Conservation (phyloP, 53 echinoderm and acorn worm species). For the Antedon mediterranea region DNA sequence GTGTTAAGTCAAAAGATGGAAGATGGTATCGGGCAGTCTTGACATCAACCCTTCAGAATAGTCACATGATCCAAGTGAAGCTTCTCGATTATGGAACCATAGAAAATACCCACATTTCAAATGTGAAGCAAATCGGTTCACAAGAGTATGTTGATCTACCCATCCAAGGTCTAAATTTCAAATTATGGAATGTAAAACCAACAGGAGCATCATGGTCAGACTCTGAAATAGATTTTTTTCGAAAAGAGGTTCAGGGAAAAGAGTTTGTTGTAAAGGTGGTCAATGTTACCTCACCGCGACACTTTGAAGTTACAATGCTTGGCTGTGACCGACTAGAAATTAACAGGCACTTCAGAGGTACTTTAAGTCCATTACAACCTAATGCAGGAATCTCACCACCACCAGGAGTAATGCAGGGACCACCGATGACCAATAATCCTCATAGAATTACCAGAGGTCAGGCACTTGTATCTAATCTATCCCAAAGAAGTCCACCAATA, state of each 20-base stretch:
- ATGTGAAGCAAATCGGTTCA: neutral
- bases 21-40: conserved; percentile 75
- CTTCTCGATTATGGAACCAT: conserved; percentile 1
- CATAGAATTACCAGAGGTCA: neutral
- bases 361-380: neutral
- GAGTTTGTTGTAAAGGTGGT: neutral
- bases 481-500: neutral
- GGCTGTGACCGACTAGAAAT: neutral
- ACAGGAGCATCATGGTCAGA: neutral
- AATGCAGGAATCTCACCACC: neutral
- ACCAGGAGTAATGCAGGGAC: neutral
- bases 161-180: neutral
- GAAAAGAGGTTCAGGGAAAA: neutral
- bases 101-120: neutral
- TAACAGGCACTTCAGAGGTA: neutral
- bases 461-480: neutral
- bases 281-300: neutral
- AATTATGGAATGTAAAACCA: neutral
- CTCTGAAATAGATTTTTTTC: neutral
- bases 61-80: neutral
- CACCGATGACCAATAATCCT: neutral
- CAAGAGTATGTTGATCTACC: neutral
- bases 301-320: neutral
- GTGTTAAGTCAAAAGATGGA: conserved; percentile 71
- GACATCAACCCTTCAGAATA: conserved; percentile 21